Base-by-base conservation (phyloP, 2,888 invertebrate species). In the Ferdinandea cuprea region DNA sequence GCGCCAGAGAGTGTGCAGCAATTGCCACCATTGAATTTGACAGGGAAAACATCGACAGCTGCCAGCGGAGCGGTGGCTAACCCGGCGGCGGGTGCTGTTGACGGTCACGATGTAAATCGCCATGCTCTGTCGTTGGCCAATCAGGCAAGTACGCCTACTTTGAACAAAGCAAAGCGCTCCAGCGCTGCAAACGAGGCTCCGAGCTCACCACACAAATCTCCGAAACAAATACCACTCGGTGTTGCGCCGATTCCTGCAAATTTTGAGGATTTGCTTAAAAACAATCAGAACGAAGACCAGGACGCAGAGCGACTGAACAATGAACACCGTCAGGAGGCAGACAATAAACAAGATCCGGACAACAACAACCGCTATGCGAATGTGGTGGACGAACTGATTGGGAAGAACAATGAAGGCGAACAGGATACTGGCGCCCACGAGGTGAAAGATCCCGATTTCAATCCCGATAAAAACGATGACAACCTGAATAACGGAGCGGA, bases 221-320 rank as follows among this genome's bases (percentile, higher is more conserved):
- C 81, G 86, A 86, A 30, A 89, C 88, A 17, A 86, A 87, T 76
- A 89, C 91, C 1, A 59, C 76, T 42, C 46, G 85, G 89, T 65
- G 91, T 91, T 3, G 90, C 90, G 0, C 91, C 91, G 2, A 89
- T 90, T 50, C 91, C 91, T 0, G 89, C 89, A 2, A 90, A 90
- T 81, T 89, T 90, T 37, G 90, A 91, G 21, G 88, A 86, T 19
- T 85, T 89, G n/a, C 66, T 88, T 7, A 87, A 88, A 28, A 88
- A 89, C 42, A 87, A 88, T 42, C 86, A 86, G 17, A 72, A 83
- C 69, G 48, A 87, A 63, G 76, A 86, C 7, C 85, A 86, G 11
- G 59, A 63, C 11, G 58, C 21, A 7, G 56, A 17, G 6, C 72
- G 61, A 13, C 8, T 88, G 88, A 28, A 87, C 1, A 88, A 88